These are phyloP conservation scores for Aethina tumida DNA, from an alignment of 1,140 invertebrate genomes.

Conservation along the genomic window DNA sequence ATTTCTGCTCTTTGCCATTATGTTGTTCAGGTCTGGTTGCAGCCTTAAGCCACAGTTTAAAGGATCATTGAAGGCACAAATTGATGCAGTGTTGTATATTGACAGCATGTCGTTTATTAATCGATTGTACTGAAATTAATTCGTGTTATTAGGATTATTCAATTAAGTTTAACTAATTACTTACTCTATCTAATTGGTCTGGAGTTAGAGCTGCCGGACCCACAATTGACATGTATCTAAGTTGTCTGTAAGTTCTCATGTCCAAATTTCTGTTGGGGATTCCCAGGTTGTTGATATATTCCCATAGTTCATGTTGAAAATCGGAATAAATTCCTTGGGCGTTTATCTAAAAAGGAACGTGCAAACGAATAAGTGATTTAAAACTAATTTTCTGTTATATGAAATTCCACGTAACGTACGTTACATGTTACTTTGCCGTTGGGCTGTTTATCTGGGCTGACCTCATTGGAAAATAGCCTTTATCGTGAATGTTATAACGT, in stretches of 20 bases:
- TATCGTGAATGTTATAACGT: too few species aligned
- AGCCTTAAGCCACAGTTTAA: conserved; percentile 69
- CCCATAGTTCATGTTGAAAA: conserved; percentile 67
- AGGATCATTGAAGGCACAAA: conserved; percentile 74
- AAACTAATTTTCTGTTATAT: too few species aligned
- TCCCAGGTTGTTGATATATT: conserved; percentile 55
- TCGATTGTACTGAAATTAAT: conserved; percentile 60
- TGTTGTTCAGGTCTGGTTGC: conserved; percentile 63
- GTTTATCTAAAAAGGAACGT: conserved; percentile 50
- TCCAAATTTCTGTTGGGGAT: conserved; percentile 54
- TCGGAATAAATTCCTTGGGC: conserved; percentile 69
- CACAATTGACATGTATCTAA: conserved; percentile 67
- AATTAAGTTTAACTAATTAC: conserved; percentile 22
- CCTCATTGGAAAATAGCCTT: too few species aligned
- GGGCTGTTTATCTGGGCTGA: too few species aligned
- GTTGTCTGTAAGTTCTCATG: conserved; percentile 56
- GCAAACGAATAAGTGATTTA: neutral
- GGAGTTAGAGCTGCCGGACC: conserved; percentile 75
- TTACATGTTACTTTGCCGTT: too few species aligned
- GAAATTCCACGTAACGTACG: too few species aligned
- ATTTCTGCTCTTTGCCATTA: conserved; percentile 63
- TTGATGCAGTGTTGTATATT: conserved; percentile 76
- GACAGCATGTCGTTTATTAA: conserved; percentile 80
- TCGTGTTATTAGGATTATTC: conserved; percentile 1
- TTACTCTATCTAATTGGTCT: conserved; percentile 74